A percentile compares a stretch with the other conserved stretches of the same genome.
phyloP scores from a whole-genome alignment of 2,797 vertebrate genomes.

The Poecilia picta region DNA sequence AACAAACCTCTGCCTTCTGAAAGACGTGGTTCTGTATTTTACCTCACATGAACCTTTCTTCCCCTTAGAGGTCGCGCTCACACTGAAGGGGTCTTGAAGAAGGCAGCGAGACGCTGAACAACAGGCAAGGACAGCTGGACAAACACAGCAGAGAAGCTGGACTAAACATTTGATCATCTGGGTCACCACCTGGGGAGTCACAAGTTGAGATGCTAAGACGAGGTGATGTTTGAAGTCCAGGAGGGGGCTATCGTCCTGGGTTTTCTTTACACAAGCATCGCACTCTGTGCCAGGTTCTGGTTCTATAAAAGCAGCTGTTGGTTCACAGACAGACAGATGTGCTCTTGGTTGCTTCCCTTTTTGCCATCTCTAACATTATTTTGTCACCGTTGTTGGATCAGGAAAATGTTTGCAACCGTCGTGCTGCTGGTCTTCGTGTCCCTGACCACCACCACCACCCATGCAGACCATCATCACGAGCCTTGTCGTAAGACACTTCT shows the following conservation, averaged over 20 bases:
- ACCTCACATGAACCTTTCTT: slow-evolving; percentile 7
- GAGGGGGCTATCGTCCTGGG: slow-evolving; percentile 11
- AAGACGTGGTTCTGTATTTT: background rate
- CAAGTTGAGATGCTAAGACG: slow-evolving; percentile 57
- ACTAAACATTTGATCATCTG: slow-evolving; percentile 16
- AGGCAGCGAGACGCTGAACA: background rate
- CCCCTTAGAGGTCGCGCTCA: background rate
- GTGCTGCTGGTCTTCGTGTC: slow-evolving; percentile 62
- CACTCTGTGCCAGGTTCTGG: background rate
- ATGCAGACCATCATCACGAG: slow-evolving; percentile 69
- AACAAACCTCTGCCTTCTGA: background rate
- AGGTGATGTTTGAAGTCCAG: slow-evolving; percentile 54
- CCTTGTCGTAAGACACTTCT: slow-evolving; percentile 76
- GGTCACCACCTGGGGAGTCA: slow-evolving; percentile 43
- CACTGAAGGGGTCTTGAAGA: background rate
- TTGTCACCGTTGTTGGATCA: slow-evolving; percentile 35
- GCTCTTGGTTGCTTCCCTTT: slow-evolving; percentile 19
- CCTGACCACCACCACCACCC: slow-evolving; percentile 62
- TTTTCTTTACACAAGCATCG: slow-evolving; percentile 34
- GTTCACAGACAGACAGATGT: slow-evolving; percentile 38
- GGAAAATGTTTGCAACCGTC: slow-evolving; percentile 65
- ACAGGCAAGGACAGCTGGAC: slow-evolving; percentile 55
- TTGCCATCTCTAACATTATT: slow-evolving; percentile 46
- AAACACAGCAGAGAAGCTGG: slow-evolving; percentile 31
- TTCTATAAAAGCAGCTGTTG: slow-evolving; percentile 67